Percentiles rank a stretch among this genome's conserved stretches.
These are phyloP conservation scores for Pachymerium ferrugineum DNA, from an alignment of 2,888 invertebrate genomes.

Conservation along the genomic window DNA sequence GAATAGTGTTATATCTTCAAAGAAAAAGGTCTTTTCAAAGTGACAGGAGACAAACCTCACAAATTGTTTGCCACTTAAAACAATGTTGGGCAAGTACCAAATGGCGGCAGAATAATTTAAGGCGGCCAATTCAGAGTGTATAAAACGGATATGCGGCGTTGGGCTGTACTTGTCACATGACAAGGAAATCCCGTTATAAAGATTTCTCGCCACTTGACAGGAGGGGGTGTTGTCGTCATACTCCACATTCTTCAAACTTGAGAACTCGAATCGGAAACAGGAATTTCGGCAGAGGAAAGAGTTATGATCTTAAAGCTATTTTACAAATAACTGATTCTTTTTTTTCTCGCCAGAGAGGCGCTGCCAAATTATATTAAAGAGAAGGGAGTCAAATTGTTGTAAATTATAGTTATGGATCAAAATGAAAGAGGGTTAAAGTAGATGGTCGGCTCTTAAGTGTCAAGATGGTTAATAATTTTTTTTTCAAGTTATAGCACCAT, in stretches of 20 bases:
- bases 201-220: background rate
- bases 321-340: constrained; percentile 1
- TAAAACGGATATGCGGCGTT: background rate
- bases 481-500: too few relatives aligned
- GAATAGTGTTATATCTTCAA: too few relatives aligned
- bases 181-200: constrained; percentile 10
- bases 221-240: constrained; percentile 2
- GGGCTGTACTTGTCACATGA: background rate
- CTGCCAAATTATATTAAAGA: too few relatives aligned
- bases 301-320: constrained; percentile 1
- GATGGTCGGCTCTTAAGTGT: too few relatives aligned
- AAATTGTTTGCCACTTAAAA: background rate
- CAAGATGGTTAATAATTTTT: too few relatives aligned
- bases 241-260: constrained; percentile 5
- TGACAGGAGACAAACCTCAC: constrained; percentile 14
- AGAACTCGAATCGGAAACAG: background rate
- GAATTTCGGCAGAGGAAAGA: background rate
- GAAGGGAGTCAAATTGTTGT: too few relatives aligned
- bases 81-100: background rate
- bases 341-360: too few relatives aligned
- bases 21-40: background rate
- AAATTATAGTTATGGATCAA: too few relatives aligned
- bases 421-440: too few relatives aligned
- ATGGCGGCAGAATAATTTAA: constrained; percentile 13
- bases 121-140: background rate